Base-by-base conservation (phyloP, 53 echinoderm and acorn worm genomes). In the Crossaster papposus region DNA sequence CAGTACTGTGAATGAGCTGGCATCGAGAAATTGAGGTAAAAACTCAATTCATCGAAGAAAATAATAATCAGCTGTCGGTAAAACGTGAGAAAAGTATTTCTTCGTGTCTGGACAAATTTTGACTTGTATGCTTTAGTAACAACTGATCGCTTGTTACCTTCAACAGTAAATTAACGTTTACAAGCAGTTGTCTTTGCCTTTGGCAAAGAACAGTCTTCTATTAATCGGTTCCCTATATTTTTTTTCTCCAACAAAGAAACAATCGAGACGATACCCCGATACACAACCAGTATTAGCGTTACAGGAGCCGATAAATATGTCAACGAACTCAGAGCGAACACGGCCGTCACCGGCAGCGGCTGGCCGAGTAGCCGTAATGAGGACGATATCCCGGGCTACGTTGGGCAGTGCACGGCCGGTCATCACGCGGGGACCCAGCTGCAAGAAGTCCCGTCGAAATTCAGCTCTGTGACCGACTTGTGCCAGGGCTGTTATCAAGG, bases 401-500 rank as follows among this genome's bases (percentile, higher is more conserved):
- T 73, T 18, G 30, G 32, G 51, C 50, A 68, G 50, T 14, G 73
- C 72, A 52, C 32, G 17, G 31, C 29, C 51, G 30, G 51, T 36
- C 20, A 68, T 70, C 82, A 85, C 72, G 30, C 73, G 53, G 52
- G 51, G 30, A 31, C 30, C 62, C 30, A 29, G 17, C 44, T 33
- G 72, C 52, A 29, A 51, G 22, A 85, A 34, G 62, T 77, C 24
- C 64, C 87, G 24, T 13, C 31, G 0, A 63, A 55, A 62, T 36
- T 36, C 76, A 53, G 55, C 13, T 23, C 70, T 17, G 31, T 53
- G 10, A 72, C 51, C 30, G 72, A 72, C 32, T 85, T 14, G 32
- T 86, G 86, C 28, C 35, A 55, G 64, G 62, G 76, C 24, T 54
- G 62, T 51, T 87, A 87, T 28, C 87, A 87, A 63, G 87, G 87